Conservation (phyloP, 2,113 vertebrate species). For the Etia nguti region DNA sequence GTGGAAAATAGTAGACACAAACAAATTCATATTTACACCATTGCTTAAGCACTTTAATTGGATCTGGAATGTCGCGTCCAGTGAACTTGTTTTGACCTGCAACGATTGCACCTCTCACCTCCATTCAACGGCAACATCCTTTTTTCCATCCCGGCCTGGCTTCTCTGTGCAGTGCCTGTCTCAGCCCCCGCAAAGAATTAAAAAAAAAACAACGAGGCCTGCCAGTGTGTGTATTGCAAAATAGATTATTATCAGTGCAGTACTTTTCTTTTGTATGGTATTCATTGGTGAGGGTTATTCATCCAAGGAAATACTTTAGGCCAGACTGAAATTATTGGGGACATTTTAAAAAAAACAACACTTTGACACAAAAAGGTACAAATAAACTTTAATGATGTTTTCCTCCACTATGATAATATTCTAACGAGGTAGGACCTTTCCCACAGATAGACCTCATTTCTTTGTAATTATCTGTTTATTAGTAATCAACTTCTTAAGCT, state of each 20-base stretch:
- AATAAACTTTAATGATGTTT: neutral
- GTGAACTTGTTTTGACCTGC: neutral
- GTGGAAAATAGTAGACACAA: neutral
- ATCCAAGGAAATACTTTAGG: neutral
- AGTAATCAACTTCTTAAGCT: neutral
- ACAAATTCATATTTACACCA: neutral
- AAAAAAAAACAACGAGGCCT: neutral
- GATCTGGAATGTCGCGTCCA: neutral
- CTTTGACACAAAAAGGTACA: neutral
- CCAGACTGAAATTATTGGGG: neutral
- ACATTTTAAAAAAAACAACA: neutral
- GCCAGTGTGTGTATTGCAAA: neutral
- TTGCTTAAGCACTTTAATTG: neutral
- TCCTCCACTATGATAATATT: neutral
- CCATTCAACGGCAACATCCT: neutral
- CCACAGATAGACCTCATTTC: neutral
- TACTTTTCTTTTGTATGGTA: neutral
- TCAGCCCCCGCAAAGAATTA: neutral
- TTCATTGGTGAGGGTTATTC: neutral
- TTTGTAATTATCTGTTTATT: conserved; percentile 35
- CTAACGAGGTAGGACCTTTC: neutral
- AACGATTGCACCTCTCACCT: conserved; percentile 12
- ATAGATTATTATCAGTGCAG: neutral
- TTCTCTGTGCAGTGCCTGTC: neutral
- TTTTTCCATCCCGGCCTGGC: neutral